These are phyloP conservation scores for Drosophila sp. DNA, from an alignment of 1,140 invertebrate species.

Conservation along the genomic window DNA sequence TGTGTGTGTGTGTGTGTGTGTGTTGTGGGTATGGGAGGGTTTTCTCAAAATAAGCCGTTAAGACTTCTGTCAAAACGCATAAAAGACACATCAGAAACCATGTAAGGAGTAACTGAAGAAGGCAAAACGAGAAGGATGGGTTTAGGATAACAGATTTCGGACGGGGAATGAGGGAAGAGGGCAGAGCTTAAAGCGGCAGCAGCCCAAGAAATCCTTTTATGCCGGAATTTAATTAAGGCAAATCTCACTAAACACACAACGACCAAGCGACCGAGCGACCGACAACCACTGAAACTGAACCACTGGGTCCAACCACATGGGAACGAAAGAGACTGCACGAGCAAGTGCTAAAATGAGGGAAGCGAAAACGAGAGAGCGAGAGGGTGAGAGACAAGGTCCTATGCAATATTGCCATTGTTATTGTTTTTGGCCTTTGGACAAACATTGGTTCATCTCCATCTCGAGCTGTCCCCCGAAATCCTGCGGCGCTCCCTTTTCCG, in stretches of 20 bases:
- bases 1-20: constrained; percentile 4
- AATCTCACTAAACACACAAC: constrained; percentile 68
- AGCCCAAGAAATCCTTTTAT: constrained; percentile 70
- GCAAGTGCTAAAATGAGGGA: not conserved
- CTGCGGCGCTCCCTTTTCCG: not conserved
- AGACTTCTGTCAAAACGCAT: constrained; percentile 75
- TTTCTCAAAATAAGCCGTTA: constrained; percentile 60
- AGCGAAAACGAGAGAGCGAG: not conserved
- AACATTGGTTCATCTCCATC: constrained; percentile 19
- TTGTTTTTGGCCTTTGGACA: constrained; percentile 37
- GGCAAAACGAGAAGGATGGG: not conserved
- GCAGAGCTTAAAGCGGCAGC: constrained; percentile 47
- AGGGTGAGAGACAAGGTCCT: not conserved
- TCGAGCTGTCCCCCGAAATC: not conserved
- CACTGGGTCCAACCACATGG: constrained; percentile 15
- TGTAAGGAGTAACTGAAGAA: not conserved
- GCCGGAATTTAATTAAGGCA: constrained; percentile 73
- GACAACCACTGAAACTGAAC: constrained; percentile 1
- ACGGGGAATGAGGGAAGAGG: not conserved
- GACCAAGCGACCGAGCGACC: not conserved
- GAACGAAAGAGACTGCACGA: constrained; percentile 3
- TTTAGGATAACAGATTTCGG: not conserved
- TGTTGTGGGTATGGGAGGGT: constrained; percentile 20
- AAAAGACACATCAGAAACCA: constrained; percentile 37
- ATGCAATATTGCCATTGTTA: constrained; percentile 53